Base-by-base conservation (phyloP, 1,140 invertebrate species). In the Drosophila athabasca region DNA sequence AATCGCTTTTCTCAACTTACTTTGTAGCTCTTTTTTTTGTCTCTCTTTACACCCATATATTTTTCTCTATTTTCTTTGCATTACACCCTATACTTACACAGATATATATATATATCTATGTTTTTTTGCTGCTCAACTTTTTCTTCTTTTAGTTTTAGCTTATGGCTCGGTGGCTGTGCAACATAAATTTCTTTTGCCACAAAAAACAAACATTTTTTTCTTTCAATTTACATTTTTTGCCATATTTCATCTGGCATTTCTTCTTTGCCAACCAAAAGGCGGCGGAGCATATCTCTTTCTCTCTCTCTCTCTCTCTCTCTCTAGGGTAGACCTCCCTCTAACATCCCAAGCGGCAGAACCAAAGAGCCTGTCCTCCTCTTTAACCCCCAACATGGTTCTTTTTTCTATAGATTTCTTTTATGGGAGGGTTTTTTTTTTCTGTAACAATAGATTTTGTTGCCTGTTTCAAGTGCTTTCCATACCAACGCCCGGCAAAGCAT, bases 1-100 rank as follows among this genome's bases (percentile, higher is more conserved):
- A 87, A 85, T 87, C 68, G 77, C 64, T 62, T 77, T 84, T 79
- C 57, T 72, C 62, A 65, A 55, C 60, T 69, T 62, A n/a, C 45
- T 62, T 72, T 62, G 54, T 62, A 53, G 13, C 26, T 61, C 59
- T 65, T 31, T 41, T 46, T 58, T 44, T 59, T 46, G 24, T 43
- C 41, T 64, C 35, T 67, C 31, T 35, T 35, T 35, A 35, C 31
- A 11, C 2, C 9, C 31, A 35, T 35, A 8, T 35, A 3, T 35
- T 35, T 35, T 35, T 8, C 31, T 35, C 8, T 35, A 35, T 11
- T 24, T 24, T 24, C 24, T 24, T 24, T 24, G 24, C 3, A 24
- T 24, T 24, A 24, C 24, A 24, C 3, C 24, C 24, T 24, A 24
- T 24, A 24, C 17, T 19, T 24, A 24, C 3, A 24, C 3, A 19